Base-by-base conservation (phyloP, 2,888 invertebrate genomes). In the Hydriomena furcata region DNA sequence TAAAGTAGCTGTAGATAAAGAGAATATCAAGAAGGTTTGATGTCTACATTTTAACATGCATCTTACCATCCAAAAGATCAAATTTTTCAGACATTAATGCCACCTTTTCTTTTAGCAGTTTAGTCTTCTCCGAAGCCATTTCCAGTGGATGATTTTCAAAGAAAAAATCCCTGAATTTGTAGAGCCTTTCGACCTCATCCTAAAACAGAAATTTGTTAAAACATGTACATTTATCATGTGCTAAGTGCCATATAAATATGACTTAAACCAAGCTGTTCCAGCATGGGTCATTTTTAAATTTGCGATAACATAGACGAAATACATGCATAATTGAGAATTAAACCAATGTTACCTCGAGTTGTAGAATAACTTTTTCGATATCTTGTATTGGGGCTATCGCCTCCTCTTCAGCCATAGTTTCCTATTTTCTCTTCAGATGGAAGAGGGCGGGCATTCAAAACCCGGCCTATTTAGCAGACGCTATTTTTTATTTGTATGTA, bases 81-180 rank as follows among this genome's bases (percentile, higher is more conserved):
- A 52, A 44, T 8, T 43, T 52, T 62, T 94, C 93, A 73, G 95
- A 93, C 61, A 92, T 88, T 45, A 90, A 82, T 38, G 95, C 60
- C 1, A 94, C 90, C 45, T 91, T 92, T 69, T 93, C 92, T 60
- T 94, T 92, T 1, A 96, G 91, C 67, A 93, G 91, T 52, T 85
- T 84, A 58, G 91, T 91, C 73, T 95, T 96, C 32, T 94, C 91
- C 11, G 87, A 73, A 0, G 95, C 95, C 76, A 93, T 91, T 57
- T 94, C 93, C 25, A 95, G 84, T 5, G 93, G 84, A 81, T 95
- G 94, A 58, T 91, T 93, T 71, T 95, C 95, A 85, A 96, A 96
- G 81, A 95, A 97, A 68, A 94, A 92, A 79, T 97, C 95, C 64
- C 95, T 91, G 76, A 93, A 96, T 21, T 84, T 68, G 75, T 94